Conservation (phyloP, 2,888 invertebrate genomes). For the Polymixis flavicincta region DNA sequence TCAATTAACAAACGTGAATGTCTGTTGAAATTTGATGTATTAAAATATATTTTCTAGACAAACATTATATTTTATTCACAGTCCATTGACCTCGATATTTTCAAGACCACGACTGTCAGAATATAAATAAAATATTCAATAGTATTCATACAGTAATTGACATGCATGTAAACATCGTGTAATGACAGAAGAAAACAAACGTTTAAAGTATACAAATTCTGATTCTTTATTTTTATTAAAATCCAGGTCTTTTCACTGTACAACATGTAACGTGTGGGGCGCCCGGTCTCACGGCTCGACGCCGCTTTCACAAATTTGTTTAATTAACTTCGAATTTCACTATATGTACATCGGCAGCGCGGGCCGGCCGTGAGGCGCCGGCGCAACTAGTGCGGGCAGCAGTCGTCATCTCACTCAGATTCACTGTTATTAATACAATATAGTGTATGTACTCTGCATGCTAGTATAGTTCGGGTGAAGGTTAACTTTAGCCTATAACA, state of each 20-base stretch:
- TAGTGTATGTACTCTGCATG: constrained; percentile 45
- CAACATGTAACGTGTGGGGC: constrained; percentile 69
- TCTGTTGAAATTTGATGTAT: constrained; percentile 89
- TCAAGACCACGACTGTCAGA: background rate
- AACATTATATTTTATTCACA: constrained; percentile 64
- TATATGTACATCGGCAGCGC: constrained; percentile 80
- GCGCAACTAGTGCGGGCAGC: constrained; percentile 58
- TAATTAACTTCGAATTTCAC: constrained; percentile 75
- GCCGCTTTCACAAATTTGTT: constrained; percentile 66
- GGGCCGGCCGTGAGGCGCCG: constrained; percentile 68
- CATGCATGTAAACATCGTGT: background rate
- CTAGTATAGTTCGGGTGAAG: constrained; percentile 27
- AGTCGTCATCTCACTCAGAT: constrained; percentile 53
- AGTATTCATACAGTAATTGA: background rate
- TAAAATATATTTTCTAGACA: constrained; percentile 90
- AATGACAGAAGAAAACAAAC: constrained; percentile 70
- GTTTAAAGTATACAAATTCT: constrained; percentile 85
- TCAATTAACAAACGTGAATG: constrained; percentile 84
- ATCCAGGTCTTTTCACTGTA: constrained; percentile 79
- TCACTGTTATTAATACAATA: constrained; percentile 56
- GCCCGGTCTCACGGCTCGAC: constrained; percentile 69
- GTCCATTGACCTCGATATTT: constrained; percentile 7
- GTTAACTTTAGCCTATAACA: constrained; percentile 51
- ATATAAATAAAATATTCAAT: background rate
- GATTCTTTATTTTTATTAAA: constrained; percentile 84